Percentiles rank a stretch among this genome's conserved stretches.
Evolutionary conservation across 1,140 invertebrate genomes (phyloP).

Genomic region (Cyphomyrmex costatus): DNA sequence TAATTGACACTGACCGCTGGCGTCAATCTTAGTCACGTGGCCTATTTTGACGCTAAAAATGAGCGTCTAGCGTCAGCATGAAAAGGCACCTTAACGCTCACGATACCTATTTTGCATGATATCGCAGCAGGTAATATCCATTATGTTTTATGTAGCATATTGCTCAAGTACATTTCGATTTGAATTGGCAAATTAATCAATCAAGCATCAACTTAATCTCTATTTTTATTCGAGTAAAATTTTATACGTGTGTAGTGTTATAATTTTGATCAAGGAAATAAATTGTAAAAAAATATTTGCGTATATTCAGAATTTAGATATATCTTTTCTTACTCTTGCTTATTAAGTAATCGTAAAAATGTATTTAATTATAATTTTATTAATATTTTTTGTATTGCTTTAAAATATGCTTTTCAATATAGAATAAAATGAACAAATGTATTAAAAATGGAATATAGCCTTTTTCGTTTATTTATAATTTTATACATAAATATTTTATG

Average conservation of each 20-base stretch:
- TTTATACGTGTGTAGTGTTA: background rate
- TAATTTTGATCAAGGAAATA: background rate
- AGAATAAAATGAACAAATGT: background rate
- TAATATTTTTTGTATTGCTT: background rate
- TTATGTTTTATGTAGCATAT: constrained; percentile 69
- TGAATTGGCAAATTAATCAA: constrained; percentile 4
- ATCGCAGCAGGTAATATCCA: constrained; percentile 71
- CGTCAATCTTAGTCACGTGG: too few species aligned
- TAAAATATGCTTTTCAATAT: background rate
- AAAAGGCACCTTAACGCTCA: too few species aligned
- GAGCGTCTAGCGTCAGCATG: too few species aligned
- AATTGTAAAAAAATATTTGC: background rate
- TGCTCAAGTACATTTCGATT: constrained; percentile 67
- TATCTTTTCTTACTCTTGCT: background rate
- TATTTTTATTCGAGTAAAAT: background rate
- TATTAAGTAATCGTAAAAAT: background rate
- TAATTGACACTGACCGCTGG: too few species aligned
- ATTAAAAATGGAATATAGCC: too few species aligned
- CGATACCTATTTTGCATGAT: constrained; percentile 71
- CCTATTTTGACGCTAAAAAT: too few species aligned
- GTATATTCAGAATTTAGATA: background rate
- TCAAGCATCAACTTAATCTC: background rate
- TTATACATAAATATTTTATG: constrained; percentile 13
- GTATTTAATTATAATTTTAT: background rate
- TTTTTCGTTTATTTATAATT: background rate